phyloP scores from a whole-genome alignment of 2,113 vertebrate species.

The Epinephelus cyanopodus region DNA sequence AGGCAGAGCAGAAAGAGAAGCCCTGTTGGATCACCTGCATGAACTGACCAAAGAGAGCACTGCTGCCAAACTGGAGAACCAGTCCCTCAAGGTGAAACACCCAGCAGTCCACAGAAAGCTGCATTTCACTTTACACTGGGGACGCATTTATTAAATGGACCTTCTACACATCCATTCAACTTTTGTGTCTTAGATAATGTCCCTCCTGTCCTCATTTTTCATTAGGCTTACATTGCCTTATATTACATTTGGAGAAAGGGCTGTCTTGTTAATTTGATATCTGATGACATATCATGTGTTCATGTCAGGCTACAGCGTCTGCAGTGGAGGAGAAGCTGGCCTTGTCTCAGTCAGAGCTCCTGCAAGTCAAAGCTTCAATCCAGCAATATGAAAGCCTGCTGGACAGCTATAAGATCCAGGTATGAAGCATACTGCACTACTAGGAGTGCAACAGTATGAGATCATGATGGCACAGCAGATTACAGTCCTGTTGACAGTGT shows the following conservation, averaged over 20 bases:
- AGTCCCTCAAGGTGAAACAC: slow-evolving; percentile 88
- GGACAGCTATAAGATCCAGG: slow-evolving; percentile 92
- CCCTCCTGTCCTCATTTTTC: not conserved
- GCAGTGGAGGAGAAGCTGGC: slow-evolving; percentile 89
- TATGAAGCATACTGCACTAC: slow-evolving; percentile 21
- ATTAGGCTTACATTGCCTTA: not conserved
- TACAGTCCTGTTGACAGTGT: not conserved
- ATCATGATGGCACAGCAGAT: not conserved
- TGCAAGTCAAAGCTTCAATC: slow-evolving; percentile 89
- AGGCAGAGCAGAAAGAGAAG: slow-evolving; percentile 83
- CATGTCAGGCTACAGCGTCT: slow-evolving; percentile 82
- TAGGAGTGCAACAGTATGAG: not conserved
- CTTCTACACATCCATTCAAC: not conserved
- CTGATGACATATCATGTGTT: not conserved
- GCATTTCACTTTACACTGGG: not conserved
- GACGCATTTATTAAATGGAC: not conserved
- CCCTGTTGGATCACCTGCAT: slow-evolving; percentile 85
- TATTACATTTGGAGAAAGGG: slow-evolving; percentile 16
- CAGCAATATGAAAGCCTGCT: slow-evolving; percentile 91
- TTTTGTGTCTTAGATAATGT: not conserved
- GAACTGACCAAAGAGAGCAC: slow-evolving; percentile 84
- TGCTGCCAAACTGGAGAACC: slow-evolving; percentile 87
- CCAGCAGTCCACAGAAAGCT: not conserved
- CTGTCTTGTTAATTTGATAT: slow-evolving; percentile 8
- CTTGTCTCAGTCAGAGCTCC: slow-evolving; percentile 87